Percentiles rank a stretch among this genome's conserved stretches.
Conservation (phyloP, 2,888 invertebrate species). For the Rhingia campestris region DNA sequence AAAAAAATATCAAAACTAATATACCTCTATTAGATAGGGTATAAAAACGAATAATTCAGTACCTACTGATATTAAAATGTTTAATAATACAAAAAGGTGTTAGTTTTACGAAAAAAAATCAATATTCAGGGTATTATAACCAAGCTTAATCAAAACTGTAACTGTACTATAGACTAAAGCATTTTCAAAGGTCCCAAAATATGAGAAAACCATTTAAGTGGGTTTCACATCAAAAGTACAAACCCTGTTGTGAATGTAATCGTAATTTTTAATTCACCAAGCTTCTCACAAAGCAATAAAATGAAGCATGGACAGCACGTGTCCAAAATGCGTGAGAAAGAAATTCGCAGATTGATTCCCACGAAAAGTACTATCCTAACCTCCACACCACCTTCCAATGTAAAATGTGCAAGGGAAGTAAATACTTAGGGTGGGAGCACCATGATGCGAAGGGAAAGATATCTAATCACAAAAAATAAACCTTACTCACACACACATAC, state of each 20-base stretch:
- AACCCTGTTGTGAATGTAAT: constrained; percentile 44
- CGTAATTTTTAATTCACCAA: constrained; percentile 48
- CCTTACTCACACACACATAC: constrained; percentile 28
- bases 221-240: constrained; percentile 47
- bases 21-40: too few relatives aligned
- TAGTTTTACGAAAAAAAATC: too few relatives aligned
- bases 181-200: background rate
- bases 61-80: too few relatives aligned
- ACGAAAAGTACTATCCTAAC: constrained; percentile 73
- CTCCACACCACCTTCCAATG: constrained; percentile 40
- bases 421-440: constrained; percentile 37
- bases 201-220: constrained; percentile 46
- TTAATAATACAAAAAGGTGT: too few relatives aligned
- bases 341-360: constrained; percentile 81
- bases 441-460: constrained; percentile 38
- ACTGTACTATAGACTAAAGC: background rate
- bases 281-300: constrained; percentile 63
- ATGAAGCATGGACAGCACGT: constrained; percentile 81
- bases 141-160: background rate
- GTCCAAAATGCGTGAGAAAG: constrained; percentile 82
- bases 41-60: too few relatives aligned
- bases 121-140: too few relatives aligned
- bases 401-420: constrained; percentile 16
- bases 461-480: constrained; percentile 57
- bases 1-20: too few relatives aligned